Conservation (phyloP, 2,888 invertebrate genomes). For the Eutolmus rufibarbis region DNA sequence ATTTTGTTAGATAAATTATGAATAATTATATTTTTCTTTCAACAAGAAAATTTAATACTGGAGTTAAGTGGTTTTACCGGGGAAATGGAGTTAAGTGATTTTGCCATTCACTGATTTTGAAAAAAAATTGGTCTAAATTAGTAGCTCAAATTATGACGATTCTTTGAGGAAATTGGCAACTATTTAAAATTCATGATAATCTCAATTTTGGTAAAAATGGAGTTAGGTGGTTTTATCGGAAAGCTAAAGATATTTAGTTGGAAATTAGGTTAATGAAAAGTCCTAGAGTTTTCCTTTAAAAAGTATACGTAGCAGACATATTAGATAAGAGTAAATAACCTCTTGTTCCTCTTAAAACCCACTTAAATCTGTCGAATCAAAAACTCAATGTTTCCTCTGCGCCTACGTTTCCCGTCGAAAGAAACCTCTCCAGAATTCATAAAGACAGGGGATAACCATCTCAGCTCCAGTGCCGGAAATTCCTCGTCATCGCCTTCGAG, state of each 20-base stretch:
- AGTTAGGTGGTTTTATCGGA: no score
- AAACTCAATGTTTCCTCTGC: neutral
- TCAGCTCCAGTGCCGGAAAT: neutral
- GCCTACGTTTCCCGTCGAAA: neutral
- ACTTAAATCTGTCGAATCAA: neutral
- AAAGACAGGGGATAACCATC: neutral
- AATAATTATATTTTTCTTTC: no score
- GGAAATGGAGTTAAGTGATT: no score
- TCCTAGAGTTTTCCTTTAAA: neutral
- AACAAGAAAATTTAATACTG: no score
- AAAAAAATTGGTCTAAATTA: no score
- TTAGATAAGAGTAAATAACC: neutral
- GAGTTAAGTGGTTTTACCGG: no score
- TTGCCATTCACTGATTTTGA: no score
- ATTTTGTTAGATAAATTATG: no score
- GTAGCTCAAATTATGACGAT: no score
- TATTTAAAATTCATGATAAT: no score
- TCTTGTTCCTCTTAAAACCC: neutral
- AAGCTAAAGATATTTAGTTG: neutral
- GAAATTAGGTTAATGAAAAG: neutral
- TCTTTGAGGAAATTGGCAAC: no score
- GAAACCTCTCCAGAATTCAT: neutral
- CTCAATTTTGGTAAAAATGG: no score
- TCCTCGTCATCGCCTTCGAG: neutral
- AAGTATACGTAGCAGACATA: neutral